A percentile compares a stretch with the other conserved stretches of the same genome.
phyloP scores from a whole-genome alignment of 1,140 invertebrate genomes.

The Aradophagus sp. region DNA sequence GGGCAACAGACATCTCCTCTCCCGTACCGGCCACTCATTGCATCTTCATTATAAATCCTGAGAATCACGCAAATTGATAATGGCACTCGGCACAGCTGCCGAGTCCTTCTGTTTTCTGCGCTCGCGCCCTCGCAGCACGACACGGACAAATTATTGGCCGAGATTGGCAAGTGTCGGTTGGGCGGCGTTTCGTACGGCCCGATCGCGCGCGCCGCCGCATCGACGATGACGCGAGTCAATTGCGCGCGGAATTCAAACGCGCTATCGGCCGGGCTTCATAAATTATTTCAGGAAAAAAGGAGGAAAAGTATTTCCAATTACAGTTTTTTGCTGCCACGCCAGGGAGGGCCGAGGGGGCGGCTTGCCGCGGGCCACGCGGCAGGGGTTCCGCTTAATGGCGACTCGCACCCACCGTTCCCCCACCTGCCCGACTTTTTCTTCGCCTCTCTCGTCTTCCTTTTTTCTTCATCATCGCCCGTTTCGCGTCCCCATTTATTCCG shows the following conservation, averaged over 20 bases:
- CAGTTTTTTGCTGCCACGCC: constrained; percentile 74
- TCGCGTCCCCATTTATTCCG: too few species aligned
- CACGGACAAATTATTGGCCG: constrained; percentile 51
- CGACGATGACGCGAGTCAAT: constrained; percentile 50
- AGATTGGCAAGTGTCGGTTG: constrained; percentile 4
- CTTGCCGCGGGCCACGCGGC: constrained; percentile 73
- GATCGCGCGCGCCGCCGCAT: constrained; percentile 26
- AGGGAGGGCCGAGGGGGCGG: too few species aligned
- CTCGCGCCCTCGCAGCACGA: constrained; percentile 54
- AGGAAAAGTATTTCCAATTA: constrained; percentile 73
- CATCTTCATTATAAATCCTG: constrained; percentile 61
- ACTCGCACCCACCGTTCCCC: constrained; percentile 70
- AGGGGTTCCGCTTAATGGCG: constrained; percentile 75
- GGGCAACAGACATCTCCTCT: constrained; percentile 6
- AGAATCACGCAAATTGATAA: constrained; percentile 67
- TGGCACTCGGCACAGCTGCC: constrained; percentile 56
- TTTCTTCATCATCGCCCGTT: too few species aligned
- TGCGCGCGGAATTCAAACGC: constrained; percentile 44
- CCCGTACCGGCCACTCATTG: constrained; percentile 45
- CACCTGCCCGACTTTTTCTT: constrained; percentile 54
- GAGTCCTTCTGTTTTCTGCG: constrained; percentile 52
- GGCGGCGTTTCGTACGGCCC: constrained; percentile 25
- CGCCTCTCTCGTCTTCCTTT: constrained; percentile 39
- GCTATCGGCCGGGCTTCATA: constrained; percentile 60
- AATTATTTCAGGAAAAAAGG: constrained; percentile 67